phyloP scores from a whole-genome alignment of 2,888 invertebrate genomes.

The Polyommatus iphigenia region DNA sequence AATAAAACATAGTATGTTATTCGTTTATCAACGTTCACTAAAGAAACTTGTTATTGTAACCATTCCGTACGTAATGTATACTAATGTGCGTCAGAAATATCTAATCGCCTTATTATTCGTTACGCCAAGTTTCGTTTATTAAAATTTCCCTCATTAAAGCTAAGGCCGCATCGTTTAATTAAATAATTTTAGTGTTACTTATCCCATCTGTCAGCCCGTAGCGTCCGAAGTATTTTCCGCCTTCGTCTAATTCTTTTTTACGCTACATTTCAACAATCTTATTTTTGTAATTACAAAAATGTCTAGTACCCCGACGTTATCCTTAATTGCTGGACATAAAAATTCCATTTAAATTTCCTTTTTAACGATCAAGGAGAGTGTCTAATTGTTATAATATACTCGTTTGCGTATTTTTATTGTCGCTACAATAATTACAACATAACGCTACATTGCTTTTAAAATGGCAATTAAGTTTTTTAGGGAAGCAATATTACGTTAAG shows the following conservation, averaged over 20 bases:
- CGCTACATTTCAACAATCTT: conserved; percentile 81
- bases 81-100: background rate
- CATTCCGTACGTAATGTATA: too few relatives aligned
- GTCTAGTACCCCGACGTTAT: conserved; percentile 79
- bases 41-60: too few relatives aligned
- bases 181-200: conserved; percentile 42
- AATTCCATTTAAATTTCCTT: conserved; percentile 82
- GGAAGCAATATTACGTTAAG: conserved; percentile 51
- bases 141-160: conserved; percentile 17
- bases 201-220: conserved; percentile 63
- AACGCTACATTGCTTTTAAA: conserved; percentile 71
- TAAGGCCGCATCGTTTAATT: conserved; percentile 21
- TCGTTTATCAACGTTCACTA: too few relatives aligned
- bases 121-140: conserved; percentile 27
- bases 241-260: conserved; percentile 78
- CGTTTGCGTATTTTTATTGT: conserved; percentile 81
- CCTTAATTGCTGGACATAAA: conserved; percentile 81
- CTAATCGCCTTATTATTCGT: background rate
- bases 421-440: conserved; percentile 79
- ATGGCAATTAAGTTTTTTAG: conserved; percentile 75
- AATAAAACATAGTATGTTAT: too few relatives aligned
- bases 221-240: conserved; percentile 67
- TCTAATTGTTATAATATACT: conserved; percentile 81
- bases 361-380: conserved; percentile 79
- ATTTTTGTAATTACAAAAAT: conserved; percentile 81